Evolutionary conservation across 2,888 invertebrate species (phyloP).

Genomic region (Lochmaea capreae): DNA sequence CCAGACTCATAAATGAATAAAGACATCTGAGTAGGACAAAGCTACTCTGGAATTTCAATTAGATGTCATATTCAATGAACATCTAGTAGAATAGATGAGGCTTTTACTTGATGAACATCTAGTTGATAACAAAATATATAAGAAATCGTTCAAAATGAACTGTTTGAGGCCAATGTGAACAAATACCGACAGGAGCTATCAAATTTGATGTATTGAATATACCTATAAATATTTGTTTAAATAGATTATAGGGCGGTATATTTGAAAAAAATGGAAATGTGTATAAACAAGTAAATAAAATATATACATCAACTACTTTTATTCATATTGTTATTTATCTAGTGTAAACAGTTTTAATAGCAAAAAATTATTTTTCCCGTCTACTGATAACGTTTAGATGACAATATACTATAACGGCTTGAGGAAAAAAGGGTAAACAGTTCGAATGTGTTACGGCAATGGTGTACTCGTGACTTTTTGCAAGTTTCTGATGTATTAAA

Average conservation of each 20-base stretch:
- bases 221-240: not conserved
- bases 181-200: not conserved
- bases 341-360: not conserved
- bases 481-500: not conserved
- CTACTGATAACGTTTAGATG: not conserved
- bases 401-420: not conserved
- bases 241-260: not conserved
- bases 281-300: not conserved
- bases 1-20: no score
- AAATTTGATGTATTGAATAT: not conserved
- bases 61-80: no score
- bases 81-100: no score
- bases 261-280: no score
- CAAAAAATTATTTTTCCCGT: not conserved
- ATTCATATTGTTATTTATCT: not conserved
- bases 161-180: not conserved
- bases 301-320: not conserved
- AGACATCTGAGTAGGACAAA: no score
- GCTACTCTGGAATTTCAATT: no score
- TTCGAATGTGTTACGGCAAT: not conserved
- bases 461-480: not conserved
- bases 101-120: no score
- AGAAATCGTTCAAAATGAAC: not conserved
- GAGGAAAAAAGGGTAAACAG: not conserved
- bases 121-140: no score